Evolutionary conservation across 2,888 invertebrate species (phyloP).

Genomic region (Caenorhabditis uteleia): DNA sequence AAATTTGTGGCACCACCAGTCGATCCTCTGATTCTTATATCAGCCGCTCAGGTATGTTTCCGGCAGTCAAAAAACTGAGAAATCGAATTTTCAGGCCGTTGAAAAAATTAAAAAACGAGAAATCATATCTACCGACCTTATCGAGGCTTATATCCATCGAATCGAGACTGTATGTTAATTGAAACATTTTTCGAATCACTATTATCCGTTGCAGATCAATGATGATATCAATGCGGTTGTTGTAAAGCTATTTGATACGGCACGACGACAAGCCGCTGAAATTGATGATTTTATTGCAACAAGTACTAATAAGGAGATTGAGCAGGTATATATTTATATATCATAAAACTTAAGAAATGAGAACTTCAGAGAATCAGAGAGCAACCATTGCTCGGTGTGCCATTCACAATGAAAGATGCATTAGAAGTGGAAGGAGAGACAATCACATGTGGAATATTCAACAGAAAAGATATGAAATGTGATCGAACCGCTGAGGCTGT

Average conservation of each 20-base stretch:
- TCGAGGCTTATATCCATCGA: constrained; percentile 61
- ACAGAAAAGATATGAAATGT: constrained; percentile 44
- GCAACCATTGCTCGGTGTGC: constrained; percentile 53
- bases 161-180: constrained; percentile 44
- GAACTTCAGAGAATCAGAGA: constrained; percentile 13
- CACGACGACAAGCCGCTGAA: constrained; percentile 41
- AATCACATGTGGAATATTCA: constrained; percentile 58
- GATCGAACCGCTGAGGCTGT: constrained; percentile 57
- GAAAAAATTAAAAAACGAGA: constrained; percentile 70
- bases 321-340: not conserved
- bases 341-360: constrained; percentile 26
- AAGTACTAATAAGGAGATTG: constrained; percentile 32
- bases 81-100: no score
- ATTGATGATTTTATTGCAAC: constrained; percentile 46
- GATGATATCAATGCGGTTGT: constrained; percentile 63
- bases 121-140: constrained; percentile 51
- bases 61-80: no score
- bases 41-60: no score
- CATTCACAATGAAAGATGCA: constrained; percentile 63
- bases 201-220: constrained; percentile 42
- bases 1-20: constrained; percentile 65
- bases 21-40: constrained; percentile 69
- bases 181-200: not conserved
- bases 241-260: constrained; percentile 55
- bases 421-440: constrained; percentile 51